phyloP scores from a whole-genome alignment of 2,888 invertebrate species.

The Diadegma fenestrale region DNA sequence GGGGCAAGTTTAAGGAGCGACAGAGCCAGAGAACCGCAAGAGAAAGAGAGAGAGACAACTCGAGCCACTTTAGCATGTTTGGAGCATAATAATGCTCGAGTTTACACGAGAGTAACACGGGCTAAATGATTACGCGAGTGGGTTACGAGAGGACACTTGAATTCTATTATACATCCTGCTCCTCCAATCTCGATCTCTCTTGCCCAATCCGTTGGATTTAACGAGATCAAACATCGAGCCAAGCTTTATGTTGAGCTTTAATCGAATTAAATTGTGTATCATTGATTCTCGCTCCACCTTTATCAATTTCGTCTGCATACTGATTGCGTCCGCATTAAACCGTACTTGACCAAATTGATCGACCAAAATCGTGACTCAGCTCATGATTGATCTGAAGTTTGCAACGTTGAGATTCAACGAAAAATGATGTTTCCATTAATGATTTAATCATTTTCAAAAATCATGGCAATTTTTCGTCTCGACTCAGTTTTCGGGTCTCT shows the following conservation, averaged over 20 bases:
- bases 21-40: constrained; percentile 18
- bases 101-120: constrained; percentile 61
- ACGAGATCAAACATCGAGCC: constrained; percentile 35
- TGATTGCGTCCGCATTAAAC: neutral
- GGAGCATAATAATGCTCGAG: constrained; percentile 60
- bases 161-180: constrained; percentile 51
- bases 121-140: constrained; percentile 58
- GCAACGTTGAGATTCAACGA: too few relatives aligned
- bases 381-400: too few relatives aligned
- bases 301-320: constrained; percentile 6
- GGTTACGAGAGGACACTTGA: constrained; percentile 56
- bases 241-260: constrained; percentile 21
- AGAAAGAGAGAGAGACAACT: constrained; percentile 14
- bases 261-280: constrained; percentile 38
- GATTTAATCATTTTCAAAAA: too few relatives aligned
- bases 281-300: constrained; percentile 28
- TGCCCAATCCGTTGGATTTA: constrained; percentile 35
- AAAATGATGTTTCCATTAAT: too few relatives aligned
- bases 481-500: too few relatives aligned
- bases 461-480: too few relatives aligned
- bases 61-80: constrained; percentile 43
- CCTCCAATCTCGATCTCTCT: constrained; percentile 17
- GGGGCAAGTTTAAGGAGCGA: constrained; percentile 43
- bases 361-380: neutral
- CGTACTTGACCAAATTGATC: constrained; percentile 10